phyloP scores from a whole-genome alignment of 2,888 invertebrate genomes.

The Capitulum mitella region DNA sequence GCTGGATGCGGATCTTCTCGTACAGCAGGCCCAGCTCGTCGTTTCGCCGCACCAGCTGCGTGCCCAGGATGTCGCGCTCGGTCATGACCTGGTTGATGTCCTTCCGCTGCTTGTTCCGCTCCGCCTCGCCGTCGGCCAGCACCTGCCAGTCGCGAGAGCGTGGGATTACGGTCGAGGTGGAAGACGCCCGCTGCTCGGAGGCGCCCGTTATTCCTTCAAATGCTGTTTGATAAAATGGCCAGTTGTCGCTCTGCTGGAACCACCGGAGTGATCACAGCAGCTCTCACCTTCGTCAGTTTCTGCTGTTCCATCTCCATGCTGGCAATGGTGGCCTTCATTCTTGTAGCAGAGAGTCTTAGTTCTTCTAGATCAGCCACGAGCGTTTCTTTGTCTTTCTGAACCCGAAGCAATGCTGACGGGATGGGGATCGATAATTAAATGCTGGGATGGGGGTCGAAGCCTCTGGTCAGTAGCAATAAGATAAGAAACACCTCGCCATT shows the following conservation, averaged over 20 bases:
- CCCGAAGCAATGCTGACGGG: neutral
- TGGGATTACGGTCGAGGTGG: too few relatives aligned
- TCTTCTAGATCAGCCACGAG: constrained; percentile 55
- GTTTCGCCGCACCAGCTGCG: constrained; percentile 73
- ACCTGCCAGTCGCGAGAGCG: too few relatives aligned
- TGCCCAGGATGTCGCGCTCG: constrained; percentile 71
- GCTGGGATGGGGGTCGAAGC: too few relatives aligned
- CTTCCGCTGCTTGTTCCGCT: constrained; percentile 60
- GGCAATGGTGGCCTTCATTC: constrained; percentile 56
- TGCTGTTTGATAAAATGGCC: too few relatives aligned
- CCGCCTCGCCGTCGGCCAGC: constrained; percentile 61
- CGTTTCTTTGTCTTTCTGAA: neutral
- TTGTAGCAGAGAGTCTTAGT: constrained; percentile 51
- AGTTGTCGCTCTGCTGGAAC: too few relatives aligned
- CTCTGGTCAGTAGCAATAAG: too few relatives aligned
- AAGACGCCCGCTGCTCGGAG: too few relatives aligned
- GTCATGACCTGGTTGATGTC: constrained; percentile 58
- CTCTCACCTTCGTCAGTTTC: neutral
- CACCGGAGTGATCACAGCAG: constrained; percentile 48
- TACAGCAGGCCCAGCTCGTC: constrained; percentile 70
- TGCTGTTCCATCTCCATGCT: constrained; percentile 53
- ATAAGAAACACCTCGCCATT: too few relatives aligned
- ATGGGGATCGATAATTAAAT: too few relatives aligned
- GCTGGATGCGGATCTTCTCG: constrained; percentile 69
- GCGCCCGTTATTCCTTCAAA: too few relatives aligned